These are phyloP conservation scores for Drosophila algonquin DNA, from an alignment of 2,888 invertebrate species.

Conservation along the genomic window DNA sequence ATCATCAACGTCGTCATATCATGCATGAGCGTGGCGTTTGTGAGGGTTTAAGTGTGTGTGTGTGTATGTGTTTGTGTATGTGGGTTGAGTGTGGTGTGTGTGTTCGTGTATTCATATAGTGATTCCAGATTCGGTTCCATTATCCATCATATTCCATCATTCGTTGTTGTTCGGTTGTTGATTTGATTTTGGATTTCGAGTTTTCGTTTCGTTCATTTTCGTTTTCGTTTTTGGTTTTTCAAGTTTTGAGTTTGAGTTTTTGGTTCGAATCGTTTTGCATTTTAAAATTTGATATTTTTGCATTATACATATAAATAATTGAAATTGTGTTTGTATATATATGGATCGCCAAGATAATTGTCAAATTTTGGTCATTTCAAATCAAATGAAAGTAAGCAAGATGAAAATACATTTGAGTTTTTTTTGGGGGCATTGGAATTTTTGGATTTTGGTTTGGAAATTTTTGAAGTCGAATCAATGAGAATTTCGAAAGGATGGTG, in stretches of 20 bases:
- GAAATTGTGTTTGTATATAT: slow-evolving; percentile 71
- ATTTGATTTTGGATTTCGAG: slow-evolving; percentile 52
- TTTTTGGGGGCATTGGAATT: slow-evolving; percentile 18
- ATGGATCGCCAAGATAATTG: slow-evolving; percentile 81
- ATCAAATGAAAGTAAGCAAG: slow-evolving; percentile 44
- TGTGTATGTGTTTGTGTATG: slow-evolving; percentile 34
- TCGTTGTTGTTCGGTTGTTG: slow-evolving; percentile 41
- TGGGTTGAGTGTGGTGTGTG: slow-evolving; percentile 24
- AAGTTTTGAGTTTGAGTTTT: slow-evolving; percentile 23
- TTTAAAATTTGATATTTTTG: slow-evolving; percentile 9
- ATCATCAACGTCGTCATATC: slow-evolving; percentile 33
- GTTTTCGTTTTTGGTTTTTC: slow-evolving; percentile 53
- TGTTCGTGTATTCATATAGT: slow-evolving; percentile 19
- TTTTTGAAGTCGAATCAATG: slow-evolving; percentile 60
- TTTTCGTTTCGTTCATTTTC: slow-evolving; percentile 38
- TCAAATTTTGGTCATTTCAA: slow-evolving; percentile 66
- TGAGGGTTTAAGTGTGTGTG: slow-evolving; percentile 34
- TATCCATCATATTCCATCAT: slow-evolving; percentile 57
- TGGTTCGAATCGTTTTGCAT: slow-evolving; percentile 45
- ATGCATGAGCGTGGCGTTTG: slow-evolving; percentile 29
- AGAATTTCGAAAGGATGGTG: slow-evolving; percentile 52
- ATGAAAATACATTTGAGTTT: slow-evolving; percentile 46
- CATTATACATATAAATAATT: slow-evolving; percentile 61
- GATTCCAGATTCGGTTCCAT: slow-evolving; percentile 51
- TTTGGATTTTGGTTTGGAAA: slow-evolving; percentile 20